These are phyloP conservation scores for Sebastes vulpes DNA, from an alignment of 2,797 vertebrate genomes.

Conservation along the genomic window DNA sequence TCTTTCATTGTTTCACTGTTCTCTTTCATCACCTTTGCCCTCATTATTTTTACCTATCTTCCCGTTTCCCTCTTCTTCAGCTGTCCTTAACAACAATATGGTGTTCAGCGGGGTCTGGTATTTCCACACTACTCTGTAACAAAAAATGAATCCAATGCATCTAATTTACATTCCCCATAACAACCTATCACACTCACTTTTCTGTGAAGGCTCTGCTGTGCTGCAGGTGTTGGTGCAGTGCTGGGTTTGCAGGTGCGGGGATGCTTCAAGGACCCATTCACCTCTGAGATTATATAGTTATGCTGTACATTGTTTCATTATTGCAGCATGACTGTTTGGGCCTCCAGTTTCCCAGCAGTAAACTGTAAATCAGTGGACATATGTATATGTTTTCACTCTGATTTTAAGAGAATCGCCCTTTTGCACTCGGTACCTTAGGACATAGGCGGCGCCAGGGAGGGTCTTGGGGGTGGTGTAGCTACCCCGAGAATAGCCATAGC, in stretches of 20 bases:
- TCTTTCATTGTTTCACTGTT: background rate
- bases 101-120: background rate
- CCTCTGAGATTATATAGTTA: background rate
- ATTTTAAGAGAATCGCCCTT: background rate
- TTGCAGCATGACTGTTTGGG: background rate
- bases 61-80: background rate
- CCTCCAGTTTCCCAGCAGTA: background rate
- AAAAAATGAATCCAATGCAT: conserved; percentile 10
- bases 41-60: background rate
- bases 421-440: background rate
- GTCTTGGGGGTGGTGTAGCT: no score
- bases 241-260: background rate
- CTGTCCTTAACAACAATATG: background rate
- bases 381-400: background rate
- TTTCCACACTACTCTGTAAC: background rate
- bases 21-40: background rate
- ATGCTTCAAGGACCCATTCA: background rate
- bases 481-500: no score
- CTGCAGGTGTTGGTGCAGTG: background rate
- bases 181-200: background rate
- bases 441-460: no score
- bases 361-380: background rate
- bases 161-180: conserved; percentile 30
- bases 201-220: no score
- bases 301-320: background rate